Evolutionary conservation across 2,797 vertebrate genomes (phyloP).

Genomic region (Varecia variegata): DNA sequence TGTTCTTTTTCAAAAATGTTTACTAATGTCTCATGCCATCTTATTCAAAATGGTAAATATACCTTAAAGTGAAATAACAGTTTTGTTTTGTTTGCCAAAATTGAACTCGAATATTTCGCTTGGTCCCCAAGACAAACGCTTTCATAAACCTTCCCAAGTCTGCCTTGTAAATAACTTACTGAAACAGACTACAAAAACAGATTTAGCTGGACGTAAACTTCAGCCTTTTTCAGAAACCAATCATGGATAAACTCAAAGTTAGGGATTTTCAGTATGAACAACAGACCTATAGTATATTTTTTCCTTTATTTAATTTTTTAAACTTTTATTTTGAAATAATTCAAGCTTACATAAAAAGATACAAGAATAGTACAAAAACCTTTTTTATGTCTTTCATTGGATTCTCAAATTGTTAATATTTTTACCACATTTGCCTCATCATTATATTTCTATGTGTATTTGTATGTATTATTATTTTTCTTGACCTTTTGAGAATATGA

Average conservation of each 20-base stretch:
- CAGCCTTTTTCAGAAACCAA: neutral
- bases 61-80: neutral
- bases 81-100: neutral
- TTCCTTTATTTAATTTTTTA: neutral
- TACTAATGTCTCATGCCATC: neutral
- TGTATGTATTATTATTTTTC: neutral
- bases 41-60: neutral
- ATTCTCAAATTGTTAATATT: neutral
- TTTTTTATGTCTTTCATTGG: neutral
- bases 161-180: neutral
- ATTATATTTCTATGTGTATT: neutral
- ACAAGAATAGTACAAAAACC: neutral
- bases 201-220: neutral
- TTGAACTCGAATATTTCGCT: neutral
- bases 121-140: neutral
- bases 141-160: neutral
- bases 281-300: neutral
- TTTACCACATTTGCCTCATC: neutral
- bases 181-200: neutral
- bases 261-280: neutral
- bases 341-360: neutral
- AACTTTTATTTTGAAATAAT: slow-evolving; percentile 6
- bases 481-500: neutral
- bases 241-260: neutral
- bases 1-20: neutral